Percentiles rank a stretch among this genome's conserved stretches.
phyloP scores from a whole-genome alignment of 2,113 vertebrate species.

The Dendropsophus ebraccatus region DNA sequence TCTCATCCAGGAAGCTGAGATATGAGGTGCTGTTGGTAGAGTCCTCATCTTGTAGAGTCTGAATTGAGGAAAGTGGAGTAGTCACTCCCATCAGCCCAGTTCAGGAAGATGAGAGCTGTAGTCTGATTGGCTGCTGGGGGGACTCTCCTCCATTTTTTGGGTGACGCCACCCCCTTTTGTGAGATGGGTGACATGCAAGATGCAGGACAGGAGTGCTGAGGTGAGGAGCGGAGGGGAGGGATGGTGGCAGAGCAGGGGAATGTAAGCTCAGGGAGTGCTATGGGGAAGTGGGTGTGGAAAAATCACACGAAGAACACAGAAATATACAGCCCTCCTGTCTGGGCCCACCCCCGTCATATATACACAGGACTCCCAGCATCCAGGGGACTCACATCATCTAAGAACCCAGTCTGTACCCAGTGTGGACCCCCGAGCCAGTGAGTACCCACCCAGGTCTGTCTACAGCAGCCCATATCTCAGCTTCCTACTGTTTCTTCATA shows the following conservation, averaged over 20 bases:
- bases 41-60: neutral
- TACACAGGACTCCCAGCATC: slow-evolving; percentile 33
- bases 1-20: neutral
- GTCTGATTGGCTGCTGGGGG: neutral
- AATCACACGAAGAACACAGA: neutral
- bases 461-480: too few species aligned
- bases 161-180: neutral
- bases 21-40: neutral
- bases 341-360: slow-evolving; percentile 38
- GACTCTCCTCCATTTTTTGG: neutral
- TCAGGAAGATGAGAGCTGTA: neutral
- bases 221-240: neutral
- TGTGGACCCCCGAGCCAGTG: slow-evolving; percentile 19
- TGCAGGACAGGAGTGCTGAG: neutral
- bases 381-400: neutral
- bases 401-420: neutral
- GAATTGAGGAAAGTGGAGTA: neutral
- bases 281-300: slow-evolving; percentile 28
- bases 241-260: neutral
- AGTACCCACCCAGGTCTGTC: slow-evolving; percentile 24
- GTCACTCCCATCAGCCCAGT: too few species aligned
- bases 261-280: neutral
- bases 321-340: neutral
- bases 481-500: too few species aligned
- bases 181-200: neutral